Evolutionary conservation across 2,888 invertebrate genomes (phyloP).

Genomic region (Eueremaeus valkanovi): DNA sequence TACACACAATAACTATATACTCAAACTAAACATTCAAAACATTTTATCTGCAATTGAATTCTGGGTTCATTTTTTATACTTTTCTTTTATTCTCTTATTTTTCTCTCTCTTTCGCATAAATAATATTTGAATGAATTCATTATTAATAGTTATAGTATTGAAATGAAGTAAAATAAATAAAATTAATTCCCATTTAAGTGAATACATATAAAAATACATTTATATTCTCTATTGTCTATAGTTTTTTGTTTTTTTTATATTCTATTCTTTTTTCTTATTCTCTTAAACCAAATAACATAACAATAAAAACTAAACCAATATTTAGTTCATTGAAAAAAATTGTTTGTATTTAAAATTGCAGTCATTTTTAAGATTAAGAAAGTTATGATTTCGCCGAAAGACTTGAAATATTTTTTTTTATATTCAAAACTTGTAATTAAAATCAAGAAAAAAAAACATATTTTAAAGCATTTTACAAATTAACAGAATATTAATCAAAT

Average conservation of each 20-base stretch:
- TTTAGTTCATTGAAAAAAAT: too few species aligned
- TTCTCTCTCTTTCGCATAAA: background rate
- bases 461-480: background rate
- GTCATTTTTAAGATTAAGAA: too few species aligned
- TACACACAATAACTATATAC: too few species aligned
- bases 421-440: background rate
- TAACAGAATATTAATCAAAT: background rate
- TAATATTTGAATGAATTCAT: constrained; percentile 5
- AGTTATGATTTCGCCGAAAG: too few species aligned
- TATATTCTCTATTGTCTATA: background rate
- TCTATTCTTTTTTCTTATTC: too few species aligned
- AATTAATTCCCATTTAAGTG: background rate
- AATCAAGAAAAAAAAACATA: background rate
- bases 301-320: too few species aligned
- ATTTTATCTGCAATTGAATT: constrained; percentile 9
- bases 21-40: background rate
- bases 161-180: background rate
- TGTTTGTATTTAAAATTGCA: too few species aligned
- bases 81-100: background rate
- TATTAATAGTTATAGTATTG: background rate
- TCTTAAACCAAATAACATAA: too few species aligned
- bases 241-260: too few species aligned
- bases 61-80: too few species aligned
- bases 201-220: background rate
- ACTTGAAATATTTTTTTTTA: too few species aligned